Base-by-base conservation (phyloP, 2,888 invertebrate genomes). In the Drosophila suboccidentalis region DNA sequence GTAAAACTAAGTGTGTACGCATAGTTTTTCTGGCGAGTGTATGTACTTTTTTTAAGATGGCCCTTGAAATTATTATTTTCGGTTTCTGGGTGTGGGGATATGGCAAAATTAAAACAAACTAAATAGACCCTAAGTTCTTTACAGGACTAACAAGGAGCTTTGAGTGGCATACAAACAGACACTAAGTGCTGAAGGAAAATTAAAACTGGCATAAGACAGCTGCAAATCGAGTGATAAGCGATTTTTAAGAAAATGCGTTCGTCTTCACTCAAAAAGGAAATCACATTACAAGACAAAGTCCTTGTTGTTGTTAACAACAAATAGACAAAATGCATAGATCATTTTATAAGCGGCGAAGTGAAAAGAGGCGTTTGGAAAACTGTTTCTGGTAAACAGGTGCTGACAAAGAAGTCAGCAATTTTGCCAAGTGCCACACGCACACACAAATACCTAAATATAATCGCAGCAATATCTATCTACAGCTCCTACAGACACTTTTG, bases 261-360 rank as follows among this genome's bases (percentile, higher is more conserved):
- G 41, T 5, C 10, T 8, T 43, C 62, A 67, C 54, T 67, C 63
- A 68, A 70, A 71, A 71, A 51, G 76, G 65, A 76, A 76, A 76
- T 76, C 67, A 59, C 76, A 76, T 76, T 72, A 62, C 71, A 51
- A 46, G 26, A 41, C 47, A 13, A 44, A 17, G 38, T 15, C 38
- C 13, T 17, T 61, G 43, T 46, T 54, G 15, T 19, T 46, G 49
- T 41, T 17, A 17, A 58, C 71, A 71, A 62, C 58, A 67, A 71
- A 71, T 53, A 49, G 57, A n/a, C 39, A 53, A 60, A 67, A 54
- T 71, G 76, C 68, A 76, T 76, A 65, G 68, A 72, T 76, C 71
- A 68, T 76, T 68, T 51, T 38, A 58, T 22, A 15, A 60, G 11
- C 8, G n/a, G 10, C 13, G 1, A 15, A 11, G 4, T 41, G 15